These are phyloP conservation scores for Capromys pilorides DNA, from an alignment of 2,797 vertebrate species.

Conservation along the genomic window DNA sequence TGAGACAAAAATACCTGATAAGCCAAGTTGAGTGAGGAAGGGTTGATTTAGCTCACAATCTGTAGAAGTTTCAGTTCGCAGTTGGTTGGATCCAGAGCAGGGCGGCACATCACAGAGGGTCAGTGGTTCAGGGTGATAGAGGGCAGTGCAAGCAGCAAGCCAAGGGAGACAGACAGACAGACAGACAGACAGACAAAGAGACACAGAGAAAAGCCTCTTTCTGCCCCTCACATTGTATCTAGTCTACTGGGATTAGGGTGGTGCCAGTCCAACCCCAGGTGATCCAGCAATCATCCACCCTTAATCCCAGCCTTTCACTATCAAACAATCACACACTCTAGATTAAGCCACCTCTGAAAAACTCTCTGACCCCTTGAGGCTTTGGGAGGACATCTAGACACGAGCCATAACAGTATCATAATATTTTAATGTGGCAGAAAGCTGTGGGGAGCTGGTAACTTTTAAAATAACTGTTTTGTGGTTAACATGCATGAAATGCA, in stretches of 20 bases:
- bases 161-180: background rate
- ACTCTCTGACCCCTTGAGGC: background rate
- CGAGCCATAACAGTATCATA: background rate
- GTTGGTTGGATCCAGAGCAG: background rate
- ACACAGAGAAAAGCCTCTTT: background rate
- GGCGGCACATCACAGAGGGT: background rate
- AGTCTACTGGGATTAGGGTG: background rate
- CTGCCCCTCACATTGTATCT: background rate
- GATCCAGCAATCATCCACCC: background rate
- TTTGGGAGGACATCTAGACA: background rate
- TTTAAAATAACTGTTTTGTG: background rate
- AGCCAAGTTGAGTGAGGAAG: background rate
- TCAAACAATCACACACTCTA: background rate
- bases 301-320: background rate
- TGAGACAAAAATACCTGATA: background rate
- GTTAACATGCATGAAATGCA: background rate
- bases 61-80: background rate
- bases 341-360: background rate
- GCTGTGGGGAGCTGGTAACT: background rate
- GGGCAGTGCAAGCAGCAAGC: background rate
- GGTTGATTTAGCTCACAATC: background rate
- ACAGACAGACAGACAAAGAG: background rate
- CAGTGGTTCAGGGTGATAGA: background rate
- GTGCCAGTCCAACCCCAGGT: background rate
- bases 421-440: constrained; percentile 12